Percentiles rank a stretch among this genome's conserved stretches.
phyloP scores from a whole-genome alignment of 1,140 invertebrate species.

The Apis dorsata region DNA sequence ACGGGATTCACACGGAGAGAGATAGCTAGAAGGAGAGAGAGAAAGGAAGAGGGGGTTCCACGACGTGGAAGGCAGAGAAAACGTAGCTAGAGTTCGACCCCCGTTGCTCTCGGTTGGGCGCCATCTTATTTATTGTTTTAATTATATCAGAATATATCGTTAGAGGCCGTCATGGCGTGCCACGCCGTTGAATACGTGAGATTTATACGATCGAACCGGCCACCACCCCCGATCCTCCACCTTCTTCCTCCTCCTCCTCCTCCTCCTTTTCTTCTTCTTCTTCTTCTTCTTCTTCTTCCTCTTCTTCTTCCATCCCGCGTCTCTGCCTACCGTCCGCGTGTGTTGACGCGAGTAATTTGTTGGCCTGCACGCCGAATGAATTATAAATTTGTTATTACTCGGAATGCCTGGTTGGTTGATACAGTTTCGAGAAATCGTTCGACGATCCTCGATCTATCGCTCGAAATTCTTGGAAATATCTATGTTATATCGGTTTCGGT shows the following conservation, averaged over 20 bases:
- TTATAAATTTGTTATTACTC: conserved; percentile 73
- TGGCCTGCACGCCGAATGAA: conserved; percentile 70
- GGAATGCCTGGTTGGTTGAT: not conserved
- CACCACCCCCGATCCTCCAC: conserved; percentile 36
- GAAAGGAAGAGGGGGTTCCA: not conserved
- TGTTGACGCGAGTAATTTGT: conserved; percentile 77
- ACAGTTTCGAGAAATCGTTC: conserved; percentile 31
- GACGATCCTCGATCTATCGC: not conserved
- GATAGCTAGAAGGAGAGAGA: no score
- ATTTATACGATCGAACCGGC: conserved; percentile 75
- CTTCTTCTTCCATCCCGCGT: conserved; percentile 1
- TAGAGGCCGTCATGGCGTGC: conserved; percentile 77
- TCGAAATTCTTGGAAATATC: not conserved
- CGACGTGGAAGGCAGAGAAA: conserved; percentile 22
- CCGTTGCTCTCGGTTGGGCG: conserved; percentile 78
- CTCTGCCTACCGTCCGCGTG: not conserved
- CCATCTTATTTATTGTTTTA: conserved; percentile 82
- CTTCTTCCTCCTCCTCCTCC: conserved; percentile 6
- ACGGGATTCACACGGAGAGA: not conserved
- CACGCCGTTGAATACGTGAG: conserved; percentile 78
- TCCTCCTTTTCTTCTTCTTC: not conserved
- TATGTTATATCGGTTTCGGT: not conserved
- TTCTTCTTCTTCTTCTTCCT: conserved; percentile 10
- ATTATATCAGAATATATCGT: conserved; percentile 81
- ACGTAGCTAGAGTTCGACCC: conserved; percentile 72